A percentile compares a stretch with the other conserved stretches of the same genome.
phyloP scores from a whole-genome alignment of 2,113 vertebrate species.

The Ophiodon elongatus region DNA sequence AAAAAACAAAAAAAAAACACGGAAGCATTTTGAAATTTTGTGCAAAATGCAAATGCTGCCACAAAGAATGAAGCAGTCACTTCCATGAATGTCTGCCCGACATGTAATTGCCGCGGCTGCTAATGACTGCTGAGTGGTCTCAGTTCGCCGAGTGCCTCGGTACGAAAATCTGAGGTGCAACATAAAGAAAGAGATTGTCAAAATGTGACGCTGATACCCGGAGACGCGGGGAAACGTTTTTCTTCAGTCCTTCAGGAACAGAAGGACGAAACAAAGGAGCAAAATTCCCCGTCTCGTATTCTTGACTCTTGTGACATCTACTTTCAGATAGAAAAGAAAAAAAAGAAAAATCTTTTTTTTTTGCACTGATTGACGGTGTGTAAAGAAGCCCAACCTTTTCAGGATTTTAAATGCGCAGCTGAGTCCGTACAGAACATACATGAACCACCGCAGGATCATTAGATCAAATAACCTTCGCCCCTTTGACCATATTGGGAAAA shows the following conservation, averaged over 20 bases:
- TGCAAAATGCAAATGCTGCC: slow-evolving; percentile 46
- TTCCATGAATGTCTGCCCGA: not conserved
- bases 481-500: not conserved
- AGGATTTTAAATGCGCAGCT: too few relatives aligned
- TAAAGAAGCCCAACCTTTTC: not conserved
- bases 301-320: not conserved
- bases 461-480: not conserved
- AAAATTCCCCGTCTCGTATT: not conserved
- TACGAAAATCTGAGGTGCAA: slow-evolving; percentile 32
- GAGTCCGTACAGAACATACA: not conserved
- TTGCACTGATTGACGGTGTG: not conserved
- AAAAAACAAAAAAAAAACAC: not conserved
- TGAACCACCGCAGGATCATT: not conserved
- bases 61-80: slow-evolving; percentile 8
- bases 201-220: slow-evolving; percentile 8
- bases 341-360: not conserved
- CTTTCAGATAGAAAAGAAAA: not conserved
- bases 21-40: not conserved
- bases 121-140: slow-evolving; percentile 44
- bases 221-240: not conserved
- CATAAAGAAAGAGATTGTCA: not conserved
- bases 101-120: slow-evolving; percentile 30
- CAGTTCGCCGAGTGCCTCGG: not conserved
- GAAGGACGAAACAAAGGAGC: slow-evolving; percentile 1
- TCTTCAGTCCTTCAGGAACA: too few relatives aligned